Conservation (phyloP, 2,888 invertebrate species). For the Spicauda simplicius region DNA sequence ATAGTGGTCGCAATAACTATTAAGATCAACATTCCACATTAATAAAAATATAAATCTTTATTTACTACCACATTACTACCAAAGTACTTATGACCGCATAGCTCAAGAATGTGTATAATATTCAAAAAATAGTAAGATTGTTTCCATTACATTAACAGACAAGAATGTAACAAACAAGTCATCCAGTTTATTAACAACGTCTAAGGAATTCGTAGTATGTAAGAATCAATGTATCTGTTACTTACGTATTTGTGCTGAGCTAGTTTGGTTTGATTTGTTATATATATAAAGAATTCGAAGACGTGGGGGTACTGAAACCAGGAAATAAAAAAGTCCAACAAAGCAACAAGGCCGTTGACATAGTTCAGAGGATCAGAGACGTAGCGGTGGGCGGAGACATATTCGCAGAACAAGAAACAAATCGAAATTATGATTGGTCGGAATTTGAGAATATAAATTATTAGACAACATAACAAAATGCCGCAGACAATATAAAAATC, state of each 20-base stretch:
- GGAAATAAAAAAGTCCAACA: slow-evolving; percentile 31
- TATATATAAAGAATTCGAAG: slow-evolving; percentile 2
- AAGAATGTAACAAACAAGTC: slow-evolving; percentile 15
- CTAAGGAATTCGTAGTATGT: slow-evolving; percentile 10
- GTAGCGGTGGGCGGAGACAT: slow-evolving; percentile 28
- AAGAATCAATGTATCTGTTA: slow-evolving; percentile 16
- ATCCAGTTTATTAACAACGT: slow-evolving; percentile 12
- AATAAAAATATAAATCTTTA: too few relatives aligned
- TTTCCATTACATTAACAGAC: slow-evolving; percentile 10
- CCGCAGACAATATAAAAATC: too few relatives aligned
- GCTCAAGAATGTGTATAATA: neutral
- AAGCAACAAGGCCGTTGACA: slow-evolving; percentile 35
- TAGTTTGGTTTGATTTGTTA: slow-evolving; percentile 10
- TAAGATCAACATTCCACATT: too few relatives aligned
- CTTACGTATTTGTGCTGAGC: slow-evolving; percentile 6
- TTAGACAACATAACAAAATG: neutral
- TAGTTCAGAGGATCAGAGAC: slow-evolving; percentile 28
- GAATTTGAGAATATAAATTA: slow-evolving; percentile 11
- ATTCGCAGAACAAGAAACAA: slow-evolving; percentile 21
- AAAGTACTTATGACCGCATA: too few relatives aligned
- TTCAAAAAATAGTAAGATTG: neutral
- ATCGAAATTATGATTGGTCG: slow-evolving; percentile 21
- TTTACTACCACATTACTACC: too few relatives aligned
- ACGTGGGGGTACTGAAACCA: slow-evolving; percentile 32
- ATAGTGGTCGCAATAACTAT: too few relatives aligned